A percentile compares a stretch with the other conserved stretches of the same genome.
Evolutionary conservation across 2,888 invertebrate genomes (phyloP).

Genomic region (Fragum sueziense): DNA sequence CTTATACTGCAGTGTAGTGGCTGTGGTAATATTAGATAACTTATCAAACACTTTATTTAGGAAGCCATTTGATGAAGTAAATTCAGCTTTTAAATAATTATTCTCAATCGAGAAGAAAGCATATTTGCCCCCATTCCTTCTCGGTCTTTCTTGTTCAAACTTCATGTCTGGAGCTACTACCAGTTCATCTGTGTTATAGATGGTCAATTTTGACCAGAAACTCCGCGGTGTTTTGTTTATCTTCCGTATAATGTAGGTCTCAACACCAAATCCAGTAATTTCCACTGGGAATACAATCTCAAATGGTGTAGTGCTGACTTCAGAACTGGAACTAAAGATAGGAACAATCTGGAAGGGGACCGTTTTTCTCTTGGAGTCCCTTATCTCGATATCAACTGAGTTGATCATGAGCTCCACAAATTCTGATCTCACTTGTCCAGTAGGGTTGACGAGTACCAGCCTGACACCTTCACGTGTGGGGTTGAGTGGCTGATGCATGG

Average conservation of each 20-base stretch:
- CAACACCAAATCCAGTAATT: conserved; percentile 89
- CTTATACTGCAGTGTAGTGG: conserved; percentile 85
- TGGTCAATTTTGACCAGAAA: conserved; percentile 66
- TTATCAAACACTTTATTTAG: conserved; percentile 91
- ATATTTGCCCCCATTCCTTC: conserved; percentile 39
- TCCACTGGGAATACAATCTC: conserved; percentile 90
- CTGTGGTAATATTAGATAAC: conserved; percentile 87
- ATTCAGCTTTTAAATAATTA: conserved; percentile 64
- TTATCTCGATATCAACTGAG: conserved; percentile 88
- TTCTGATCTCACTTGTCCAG: conserved; percentile 91
- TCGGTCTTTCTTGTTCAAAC: conserved; percentile 60
- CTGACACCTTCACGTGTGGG: conserved; percentile 64
- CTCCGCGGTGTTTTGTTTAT: conserved; percentile 53
- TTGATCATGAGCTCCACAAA: conserved; percentile 89
- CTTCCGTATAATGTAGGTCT: conserved; percentile 83
- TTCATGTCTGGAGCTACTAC: conserved; percentile 62
- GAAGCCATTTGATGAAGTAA: conserved; percentile 68
- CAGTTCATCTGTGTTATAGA: conserved; percentile 67
- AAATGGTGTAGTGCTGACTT: conserved; percentile 79
- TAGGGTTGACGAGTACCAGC: conserved; percentile 90
- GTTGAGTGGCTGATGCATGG: conserved; percentile 65
- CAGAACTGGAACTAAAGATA: conserved; percentile 86
- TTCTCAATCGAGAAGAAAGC: conserved; percentile 68
- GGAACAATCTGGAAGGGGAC: conserved; percentile 93
- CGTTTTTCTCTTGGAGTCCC: conserved; percentile 71